Base-by-base conservation (phyloP, 2,888 invertebrate species). In the Timema podura region DNA sequence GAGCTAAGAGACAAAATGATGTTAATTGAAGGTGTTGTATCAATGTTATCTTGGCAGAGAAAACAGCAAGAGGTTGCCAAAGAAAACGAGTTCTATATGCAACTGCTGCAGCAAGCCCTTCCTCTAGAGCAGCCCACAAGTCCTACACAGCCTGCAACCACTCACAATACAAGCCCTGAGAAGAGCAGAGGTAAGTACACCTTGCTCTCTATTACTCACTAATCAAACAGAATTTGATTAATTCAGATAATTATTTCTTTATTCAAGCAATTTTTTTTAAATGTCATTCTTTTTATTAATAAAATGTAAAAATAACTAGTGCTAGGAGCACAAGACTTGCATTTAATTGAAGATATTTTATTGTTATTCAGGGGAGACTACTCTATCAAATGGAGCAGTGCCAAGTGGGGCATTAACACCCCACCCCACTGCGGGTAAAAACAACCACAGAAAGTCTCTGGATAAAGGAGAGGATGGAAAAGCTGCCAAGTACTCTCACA, bases 1-100 rank as follows among this genome's bases (percentile, higher is more conserved):
- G n/a, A n/a, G n/a, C n/a, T n/a, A n/a, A n/a, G n/a, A n/a, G n/a
- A n/a, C n/a, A n/a, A n/a, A n/a, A n/a, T n/a, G n/a, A n/a, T n/a
- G n/a, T n/a, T n/a, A n/a, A n/a, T n/a, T n/a, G n/a, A n/a, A n/a
- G n/a, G n/a, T n/a, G n/a, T n/a, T n/a, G n/a, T n/a, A n/a, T n/a
- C n/a, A n/a, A n/a, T n/a, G n/a, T n/a, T n/a, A n/a, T n/a, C n/a
- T n/a, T n/a, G n/a, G n/a, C 88, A 93, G 87, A 88, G 95, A 75
- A 91, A 92, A 80, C 96, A 97, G 83, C 89, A 91, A 78, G 95
- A 95, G 81, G 96, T 98, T 76, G 91, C 95, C 74, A 93, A 92
- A 82, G 94, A 95, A 83, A 97, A 97, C 84, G 93, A 95, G 83
- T 95, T 96, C 84, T 96, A 96, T 82, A 89, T 93, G 85, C 93